Base-by-base conservation (phyloP, 2,888 invertebrate species). In the Euclidia mi region DNA sequence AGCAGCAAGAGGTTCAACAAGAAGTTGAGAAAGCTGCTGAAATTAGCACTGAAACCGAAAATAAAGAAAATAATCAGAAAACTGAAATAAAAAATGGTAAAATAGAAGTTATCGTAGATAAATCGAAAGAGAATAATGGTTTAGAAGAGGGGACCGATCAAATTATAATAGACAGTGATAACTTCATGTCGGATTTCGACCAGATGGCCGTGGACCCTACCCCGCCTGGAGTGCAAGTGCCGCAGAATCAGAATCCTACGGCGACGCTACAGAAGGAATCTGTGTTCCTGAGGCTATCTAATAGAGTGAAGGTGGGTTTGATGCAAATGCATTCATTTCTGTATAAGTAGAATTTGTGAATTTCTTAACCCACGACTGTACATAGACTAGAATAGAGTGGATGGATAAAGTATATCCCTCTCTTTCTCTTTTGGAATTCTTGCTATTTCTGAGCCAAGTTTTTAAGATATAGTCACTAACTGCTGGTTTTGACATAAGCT, bases 281-380 rank as follows among this genome's bases (percentile, higher is more conserved):
- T 6, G 98, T 99, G n/a, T 98, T 99, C 87, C 96, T 99, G 83
- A 95, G 99, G 70, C 95, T 99, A 56, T 98, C 98, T 56, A 99
- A 99, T 89, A 96, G 99, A 82, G 98, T 99, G 53, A 99, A 98
- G 96, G 98, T 98, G 82, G 84, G 91, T 79, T 66, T n/a, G n/a
- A n/a, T n/a, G n/a, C n/a, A n/a, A n/a, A n/a, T n/a, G n/a, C n/a
- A n/a, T n/a, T n/a, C n/a, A n/a, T n/a, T n/a, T n/a, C n/a, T n/a
- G n/a, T n/a, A n/a, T n/a, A n/a, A n/a, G n/a, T n/a, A n/a, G n/a
- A n/a, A n/a, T n/a, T n/a, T n/a, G n/a, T n/a, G n/a, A n/a, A n/a
- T n/a, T n/a, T n/a, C n/a, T n/a, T n/a, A n/a, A n/a, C n/a, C n/a
- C n/a, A n/a, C n/a, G n/a, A n/a, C n/a, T n/a, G n/a, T n/a, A n/a